Percentiles rank a stretch among this genome's conserved stretches.
These are phyloP conservation scores for Plagiodera versicolora DNA, from an alignment of 2,888 invertebrate species.

Conservation along the genomic window DNA sequence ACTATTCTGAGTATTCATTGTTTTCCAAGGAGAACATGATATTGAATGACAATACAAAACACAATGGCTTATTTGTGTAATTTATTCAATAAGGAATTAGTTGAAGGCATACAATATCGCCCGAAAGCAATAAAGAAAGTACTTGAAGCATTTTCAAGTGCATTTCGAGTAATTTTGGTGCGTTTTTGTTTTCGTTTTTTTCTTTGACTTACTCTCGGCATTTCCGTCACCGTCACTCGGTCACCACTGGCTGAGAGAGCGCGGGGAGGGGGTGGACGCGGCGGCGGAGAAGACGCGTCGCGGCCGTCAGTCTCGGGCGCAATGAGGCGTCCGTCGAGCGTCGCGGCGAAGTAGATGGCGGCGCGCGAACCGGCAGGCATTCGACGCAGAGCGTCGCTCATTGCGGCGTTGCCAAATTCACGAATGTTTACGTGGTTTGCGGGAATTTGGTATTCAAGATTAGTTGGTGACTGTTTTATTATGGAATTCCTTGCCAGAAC, in stretches of 20 bases:
- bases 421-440: neutral
- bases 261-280: constrained; percentile 41
- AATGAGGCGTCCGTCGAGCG: constrained; percentile 33
- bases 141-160: too few species aligned
- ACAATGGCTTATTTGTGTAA: too few species aligned
- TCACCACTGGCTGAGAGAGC: constrained; percentile 26
- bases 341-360: constrained; percentile 47
- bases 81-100: too few species aligned
- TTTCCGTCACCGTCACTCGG: neutral
- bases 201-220: constrained; percentile 10
- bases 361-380: constrained; percentile 51
- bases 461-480: too few species aligned
- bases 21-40: too few species aligned
- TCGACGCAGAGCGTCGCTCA: constrained; percentile 41
- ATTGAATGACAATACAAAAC: too few species aligned
- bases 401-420: constrained; percentile 12
- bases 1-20: too few species aligned
- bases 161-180: too few species aligned
- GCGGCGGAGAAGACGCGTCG: constrained; percentile 44
- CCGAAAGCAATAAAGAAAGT: too few species aligned
- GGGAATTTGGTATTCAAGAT: too few species aligned
- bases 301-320: constrained; percentile 44
- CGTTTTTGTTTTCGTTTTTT: neutral
- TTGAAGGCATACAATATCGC: too few species aligned
- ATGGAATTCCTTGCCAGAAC: too few species aligned